Base-by-base conservation (phyloP, 2,888 invertebrate species). In the Steinernema scapterisci region DNA sequence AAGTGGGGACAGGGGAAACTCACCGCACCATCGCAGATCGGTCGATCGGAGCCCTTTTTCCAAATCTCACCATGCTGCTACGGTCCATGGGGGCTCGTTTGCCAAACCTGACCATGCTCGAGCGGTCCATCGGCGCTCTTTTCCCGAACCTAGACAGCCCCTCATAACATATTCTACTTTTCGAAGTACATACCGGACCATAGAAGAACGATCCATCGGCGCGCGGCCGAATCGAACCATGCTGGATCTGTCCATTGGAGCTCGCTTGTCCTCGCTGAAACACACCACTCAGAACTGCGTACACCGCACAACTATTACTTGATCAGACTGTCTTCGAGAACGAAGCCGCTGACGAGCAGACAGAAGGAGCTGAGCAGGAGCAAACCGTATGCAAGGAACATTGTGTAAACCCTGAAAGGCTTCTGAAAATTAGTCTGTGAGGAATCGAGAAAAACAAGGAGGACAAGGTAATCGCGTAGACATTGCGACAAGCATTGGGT, bases 11-110 rank as follows among this genome's bases (percentile, higher is more conserved):
- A 3, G 13, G n/a, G 13, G 16, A 6, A 11, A 70, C 75, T 21
- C 43, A 75, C 43, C 74, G 63, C 21, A 77, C 76, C 76, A 76
- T 76, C 45, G 76, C 23, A 16, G 76, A 76, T 6, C 76, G 70
- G 70, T 71, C 51, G 38, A 77, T 54, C 16, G 78, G 78, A 16
- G 76, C 78, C 6, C 78, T 76, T 25, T 77, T 77, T 1, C 78
- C 78, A 52, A 77, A 77, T 23, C 78, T 70, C 6, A 77, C 78
- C 78, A 77, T 79, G 45, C 79, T 74, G 13, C 79, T 75, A 43
- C 77, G 54, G 38, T 72, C 73, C 75, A 77, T 44, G n/a, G 77
- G 76, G n/a, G 78, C 70, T 25, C 77, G 51, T 43, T 77, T 77
- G 43, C 78, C 78, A 75, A 77, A 76, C 25, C 74, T 76, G 23